Percentiles rank a stretch among this genome's conserved stretches.
Conservation (phyloP, 2,888 invertebrate genomes). For the Eretmocerus hayati region DNA sequence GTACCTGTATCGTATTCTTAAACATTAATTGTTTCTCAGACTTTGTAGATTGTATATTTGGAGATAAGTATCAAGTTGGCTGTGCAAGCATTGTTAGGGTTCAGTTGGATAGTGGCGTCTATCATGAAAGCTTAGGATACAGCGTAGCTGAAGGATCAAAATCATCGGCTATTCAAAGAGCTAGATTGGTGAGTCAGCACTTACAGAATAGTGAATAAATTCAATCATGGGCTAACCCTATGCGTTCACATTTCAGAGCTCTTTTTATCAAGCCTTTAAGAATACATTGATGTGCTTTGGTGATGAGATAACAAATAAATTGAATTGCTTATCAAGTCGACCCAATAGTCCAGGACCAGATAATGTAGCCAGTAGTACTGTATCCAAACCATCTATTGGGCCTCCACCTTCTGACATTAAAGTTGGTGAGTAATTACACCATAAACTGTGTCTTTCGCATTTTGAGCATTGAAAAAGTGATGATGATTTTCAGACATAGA, state of each 20-base stretch:
- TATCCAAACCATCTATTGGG: not conserved
- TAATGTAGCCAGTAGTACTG: too few relatives aligned
- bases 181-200: conserved; percentile 18
- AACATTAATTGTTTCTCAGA: conserved; percentile 20
- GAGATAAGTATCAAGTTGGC: conserved; percentile 24
- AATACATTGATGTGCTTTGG: conserved; percentile 22
- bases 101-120: conserved; percentile 21
- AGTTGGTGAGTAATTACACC: not conserved
- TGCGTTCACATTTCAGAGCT: conserved; percentile 17
- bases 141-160: conserved; percentile 19
- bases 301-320: conserved; percentile 10
- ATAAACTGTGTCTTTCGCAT: not conserved
- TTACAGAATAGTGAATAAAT: not conserved
- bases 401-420: not conserved
- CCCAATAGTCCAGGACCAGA: conserved; percentile 2
- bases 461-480: not conserved
- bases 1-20: not conserved
- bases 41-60: conserved; percentile 21
- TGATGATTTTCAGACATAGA: not conserved
- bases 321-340: not conserved
- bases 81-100: conserved; percentile 24
- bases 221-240: not conserved
- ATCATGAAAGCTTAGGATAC: conserved; percentile 25
- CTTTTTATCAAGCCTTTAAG: conserved; percentile 20
- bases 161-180: conserved; percentile 23